These are phyloP conservation scores for Latrodectus hesperus DNA, from an alignment of 2,888 invertebrate genomes.

Conservation along the genomic window DNA sequence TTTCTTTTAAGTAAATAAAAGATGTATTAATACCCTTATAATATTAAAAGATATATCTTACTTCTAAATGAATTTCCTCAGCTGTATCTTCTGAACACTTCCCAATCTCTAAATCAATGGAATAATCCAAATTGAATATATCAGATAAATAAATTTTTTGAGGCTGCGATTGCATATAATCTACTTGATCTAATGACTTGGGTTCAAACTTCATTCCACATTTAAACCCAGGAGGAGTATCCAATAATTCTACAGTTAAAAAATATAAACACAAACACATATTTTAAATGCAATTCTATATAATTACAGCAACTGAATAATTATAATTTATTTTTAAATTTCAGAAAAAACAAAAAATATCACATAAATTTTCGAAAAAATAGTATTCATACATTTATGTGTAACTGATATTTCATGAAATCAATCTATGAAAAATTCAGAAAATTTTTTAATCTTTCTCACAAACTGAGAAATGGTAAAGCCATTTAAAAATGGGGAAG, in stretches of 20 bases:
- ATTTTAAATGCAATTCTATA: too few species aligned
- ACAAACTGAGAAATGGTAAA: too few species aligned
- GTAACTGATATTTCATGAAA: too few species aligned
- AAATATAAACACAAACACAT: too few species aligned
- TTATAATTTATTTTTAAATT: too few species aligned
- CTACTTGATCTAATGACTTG: constrained; percentile 79
- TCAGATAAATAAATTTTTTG: constrained; percentile 70
- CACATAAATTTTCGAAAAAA: too few species aligned
- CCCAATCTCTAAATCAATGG: constrained; percentile 56
- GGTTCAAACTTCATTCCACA: constrained; percentile 74
- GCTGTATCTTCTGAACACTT: constrained; percentile 71
- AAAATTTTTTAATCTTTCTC: too few species aligned
- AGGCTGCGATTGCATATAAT: constrained; percentile 73
- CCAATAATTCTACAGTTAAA: constrained; percentile 77
- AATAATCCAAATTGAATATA: constrained; percentile 72
- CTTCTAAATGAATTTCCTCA: constrained; percentile 49
- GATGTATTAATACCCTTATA: not conserved
- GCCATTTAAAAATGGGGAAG: too few species aligned
- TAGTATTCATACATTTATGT: too few species aligned
- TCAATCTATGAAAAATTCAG: too few species aligned
- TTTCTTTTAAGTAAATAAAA: not conserved
- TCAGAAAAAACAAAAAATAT: too few species aligned
- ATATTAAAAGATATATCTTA: constrained; percentile 8
- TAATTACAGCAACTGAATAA: too few species aligned
- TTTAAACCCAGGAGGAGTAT: constrained; percentile 82